Percentiles rank a stretch among this genome's conserved stretches.
These are phyloP conservation scores for Sphaerophoria taeniata DNA, from an alignment of 2,888 invertebrate genomes.

Conservation along the genomic window DNA sequence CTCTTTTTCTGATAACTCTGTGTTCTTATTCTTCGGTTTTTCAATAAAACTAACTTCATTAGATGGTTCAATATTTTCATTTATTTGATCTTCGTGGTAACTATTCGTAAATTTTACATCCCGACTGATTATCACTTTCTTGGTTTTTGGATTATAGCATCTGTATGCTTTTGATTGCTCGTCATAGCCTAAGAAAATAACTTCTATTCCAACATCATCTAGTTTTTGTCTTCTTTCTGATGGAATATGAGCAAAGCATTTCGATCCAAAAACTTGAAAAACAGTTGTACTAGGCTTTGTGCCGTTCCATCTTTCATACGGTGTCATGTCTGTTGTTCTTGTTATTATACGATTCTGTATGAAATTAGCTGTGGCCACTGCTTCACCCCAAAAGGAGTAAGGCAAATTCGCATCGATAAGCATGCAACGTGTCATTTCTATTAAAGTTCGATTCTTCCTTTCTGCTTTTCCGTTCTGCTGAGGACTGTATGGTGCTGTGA, in stretches of 20 bases:
- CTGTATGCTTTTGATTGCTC: no score
- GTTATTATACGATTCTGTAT: conserved; percentile 65
- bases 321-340: conserved; percentile 60
- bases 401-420: conserved; percentile 56
- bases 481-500: conserved; percentile 60
- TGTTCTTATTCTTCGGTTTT: no score
- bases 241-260: conserved; percentile 72
- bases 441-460: conserved; percentile 63
- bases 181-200: conserved; percentile 74
- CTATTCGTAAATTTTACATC: conserved; percentile 38
- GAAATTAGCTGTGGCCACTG: conserved; percentile 61
- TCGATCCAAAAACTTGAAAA: conserved; percentile 61
- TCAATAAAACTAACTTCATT: not conserved
- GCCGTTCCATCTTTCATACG: conserved; percentile 63
- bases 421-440: conserved; percentile 68
- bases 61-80: not conserved
- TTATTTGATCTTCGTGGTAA: not conserved
- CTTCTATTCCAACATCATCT: conserved; percentile 62
- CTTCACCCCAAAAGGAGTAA: conserved; percentile 47
- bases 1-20: no score
- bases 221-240: conserved; percentile 68
- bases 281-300: conserved; percentile 56
- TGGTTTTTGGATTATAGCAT: no score
- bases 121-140: conserved; percentile 53
- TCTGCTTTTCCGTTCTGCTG: conserved; percentile 58